Conservation (phyloP, 2,797 vertebrate genomes). For the Sebastes itinus region DNA sequence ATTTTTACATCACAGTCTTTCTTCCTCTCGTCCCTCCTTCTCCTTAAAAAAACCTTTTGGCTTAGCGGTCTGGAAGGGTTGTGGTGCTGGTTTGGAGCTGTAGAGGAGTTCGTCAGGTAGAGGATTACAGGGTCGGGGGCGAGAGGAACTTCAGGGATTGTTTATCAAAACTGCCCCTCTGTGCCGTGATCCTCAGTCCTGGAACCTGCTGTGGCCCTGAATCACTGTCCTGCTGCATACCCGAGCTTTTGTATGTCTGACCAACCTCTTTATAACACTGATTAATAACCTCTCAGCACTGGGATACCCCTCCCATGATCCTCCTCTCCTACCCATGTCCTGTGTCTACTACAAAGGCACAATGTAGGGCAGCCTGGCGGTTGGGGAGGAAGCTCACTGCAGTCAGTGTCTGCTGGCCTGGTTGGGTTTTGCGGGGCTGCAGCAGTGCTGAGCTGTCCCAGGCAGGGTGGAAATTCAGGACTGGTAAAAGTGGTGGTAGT, state of each 20-base stretch:
- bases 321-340: conserved; percentile 26
- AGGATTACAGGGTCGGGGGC: conserved; percentile 2
- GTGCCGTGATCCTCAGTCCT: conserved; percentile 33
- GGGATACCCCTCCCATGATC: conserved; percentile 44
- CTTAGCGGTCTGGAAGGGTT: conserved; percentile 61
- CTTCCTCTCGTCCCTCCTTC: conserved; percentile 31
- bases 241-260: conserved; percentile 25
- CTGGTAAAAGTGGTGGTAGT: conserved; percentile 99
- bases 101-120: conserved; percentile 30
- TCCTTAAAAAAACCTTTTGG: conserved; percentile 48
- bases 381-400: conserved; percentile 77
- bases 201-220: conserved; percentile 10
- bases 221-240: conserved; percentile 43
- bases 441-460: conserved; percentile 18
- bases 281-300: conserved; percentile 67
- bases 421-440: neutral
- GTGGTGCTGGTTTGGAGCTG: conserved; percentile 49
- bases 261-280: conserved; percentile 60
- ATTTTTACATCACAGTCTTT: conserved; percentile 59
- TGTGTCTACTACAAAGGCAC: conserved; percentile 18
- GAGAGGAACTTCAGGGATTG: neutral
- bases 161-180: conserved; percentile 16
- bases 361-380: neutral
- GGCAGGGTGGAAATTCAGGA: conserved; percentile 80
- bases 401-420: conserved; percentile 68